A percentile compares a stretch with the other conserved stretches of the same genome.
Conservation (phyloP, 2,888 invertebrate genomes). For the Callosobruchus maculatus region DNA sequence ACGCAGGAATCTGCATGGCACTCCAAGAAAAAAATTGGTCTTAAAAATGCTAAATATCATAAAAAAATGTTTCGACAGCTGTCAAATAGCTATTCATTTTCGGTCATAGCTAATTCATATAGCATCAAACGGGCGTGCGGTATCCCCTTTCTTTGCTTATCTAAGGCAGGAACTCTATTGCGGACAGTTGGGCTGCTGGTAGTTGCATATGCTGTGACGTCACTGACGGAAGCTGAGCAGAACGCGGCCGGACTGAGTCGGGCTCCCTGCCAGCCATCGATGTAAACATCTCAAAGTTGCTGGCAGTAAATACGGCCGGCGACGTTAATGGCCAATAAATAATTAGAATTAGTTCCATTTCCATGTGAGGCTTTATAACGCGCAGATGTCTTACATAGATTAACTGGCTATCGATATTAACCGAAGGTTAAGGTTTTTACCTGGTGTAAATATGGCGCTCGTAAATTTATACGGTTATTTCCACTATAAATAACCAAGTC, state of each 20-base stretch:
- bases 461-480: constrained; percentile 31
- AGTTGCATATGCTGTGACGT: no score
- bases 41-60: no score
- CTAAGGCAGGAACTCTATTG: no score
- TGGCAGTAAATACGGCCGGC: constrained; percentile 25
- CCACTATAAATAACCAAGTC: constrained; percentile 25
- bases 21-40: no score
- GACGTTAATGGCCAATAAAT: constrained; percentile 23
- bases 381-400: constrained; percentile 38
- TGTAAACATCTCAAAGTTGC: constrained; percentile 17
- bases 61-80: no score
- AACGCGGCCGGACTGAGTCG: not conserved
- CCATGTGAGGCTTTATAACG: constrained; percentile 35
- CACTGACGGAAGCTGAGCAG: not conserved
- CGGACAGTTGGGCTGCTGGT: no score
- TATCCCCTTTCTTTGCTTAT: no score
- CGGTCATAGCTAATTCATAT: no score
- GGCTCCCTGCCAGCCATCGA: not conserved
- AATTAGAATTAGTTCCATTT: constrained; percentile 36
- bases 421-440: constrained; percentile 31
- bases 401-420: constrained; percentile 32
- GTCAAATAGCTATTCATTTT: no score
- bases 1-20: no score
- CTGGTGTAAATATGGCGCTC: constrained; percentile 15
- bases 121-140: no score